Percentiles rank a stretch among this genome's conserved stretches.
Evolutionary conservation across 2,113 vertebrate genomes (phyloP).

Genomic region (Antechinus stuartii): DNA sequence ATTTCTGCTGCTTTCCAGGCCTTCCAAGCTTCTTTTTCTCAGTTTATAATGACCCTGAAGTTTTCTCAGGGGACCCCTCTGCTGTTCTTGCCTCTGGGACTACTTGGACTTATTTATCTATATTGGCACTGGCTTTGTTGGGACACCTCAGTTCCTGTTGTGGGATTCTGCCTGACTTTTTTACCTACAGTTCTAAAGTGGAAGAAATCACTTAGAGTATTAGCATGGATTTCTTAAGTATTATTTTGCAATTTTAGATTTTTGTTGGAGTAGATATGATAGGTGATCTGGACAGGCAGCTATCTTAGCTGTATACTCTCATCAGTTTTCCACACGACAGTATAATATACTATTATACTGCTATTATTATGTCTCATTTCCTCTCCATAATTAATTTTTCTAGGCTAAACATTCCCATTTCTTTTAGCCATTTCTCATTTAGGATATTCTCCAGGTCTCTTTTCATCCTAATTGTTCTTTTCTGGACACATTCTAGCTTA

Average conservation of each 20-base stretch:
- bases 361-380: background rate
- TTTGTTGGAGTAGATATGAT: background rate
- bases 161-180: background rate
- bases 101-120: background rate
- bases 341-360: background rate
- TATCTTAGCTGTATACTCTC: background rate
- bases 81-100: background rate
- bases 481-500: background rate
- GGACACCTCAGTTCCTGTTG: background rate
- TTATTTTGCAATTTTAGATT: background rate
- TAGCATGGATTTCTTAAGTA: background rate
- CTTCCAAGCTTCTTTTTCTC: background rate
- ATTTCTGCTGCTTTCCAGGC: background rate
- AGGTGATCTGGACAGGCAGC: background rate
- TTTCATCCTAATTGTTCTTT: background rate
- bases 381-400: background rate
- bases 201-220: background rate
- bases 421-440: background rate
- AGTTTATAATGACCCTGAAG: background rate
- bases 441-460: background rate
- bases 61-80: background rate
- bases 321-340: background rate
- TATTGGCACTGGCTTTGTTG: background rate
- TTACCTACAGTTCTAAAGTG: background rate
- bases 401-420: background rate